phyloP scores from a whole-genome alignment of 2,113 vertebrate genomes.

The Semicossyphus pulcher region DNA sequence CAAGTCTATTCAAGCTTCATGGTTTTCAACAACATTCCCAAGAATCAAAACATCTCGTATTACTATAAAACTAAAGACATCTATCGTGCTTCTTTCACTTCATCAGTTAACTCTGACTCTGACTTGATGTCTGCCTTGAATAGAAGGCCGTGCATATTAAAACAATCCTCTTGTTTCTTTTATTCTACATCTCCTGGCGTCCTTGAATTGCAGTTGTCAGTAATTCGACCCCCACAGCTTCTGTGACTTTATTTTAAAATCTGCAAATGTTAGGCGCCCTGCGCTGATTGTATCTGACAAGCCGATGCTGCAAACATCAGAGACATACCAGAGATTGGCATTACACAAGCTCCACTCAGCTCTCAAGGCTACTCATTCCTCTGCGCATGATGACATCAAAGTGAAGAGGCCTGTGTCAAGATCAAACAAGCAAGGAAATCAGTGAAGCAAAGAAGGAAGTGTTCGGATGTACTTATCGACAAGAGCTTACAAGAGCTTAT shows the following conservation, averaged over 20 bases:
- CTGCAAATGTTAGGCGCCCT: background rate
- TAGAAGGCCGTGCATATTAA: background rate
- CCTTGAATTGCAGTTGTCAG: conserved; percentile 5
- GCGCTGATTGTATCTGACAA: conserved; percentile 39
- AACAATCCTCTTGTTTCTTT: background rate
- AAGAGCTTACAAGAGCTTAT: conserved; percentile 58
- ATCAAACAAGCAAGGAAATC: conserved; percentile 65
- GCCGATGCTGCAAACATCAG: conserved; percentile 37
- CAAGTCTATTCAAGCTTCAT: background rate
- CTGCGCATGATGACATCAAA: conserved; percentile 66
- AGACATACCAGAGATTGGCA: conserved; percentile 20
- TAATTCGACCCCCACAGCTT: background rate
- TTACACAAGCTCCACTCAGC: conserved; percentile 30
- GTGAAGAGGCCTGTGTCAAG: conserved; percentile 53
- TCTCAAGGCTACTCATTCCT: conserved; percentile 39
- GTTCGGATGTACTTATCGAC: conserved; percentile 66
- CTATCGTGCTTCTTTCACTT: background rate
- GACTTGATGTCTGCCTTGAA: background rate
- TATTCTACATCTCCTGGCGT: background rate
- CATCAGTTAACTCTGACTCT: background rate
- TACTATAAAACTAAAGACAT: background rate
- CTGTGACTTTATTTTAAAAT: conserved; percentile 22
- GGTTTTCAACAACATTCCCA: too few species aligned
- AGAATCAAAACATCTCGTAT: background rate
- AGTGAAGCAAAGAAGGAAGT: conserved; percentile 59